Conservation (phyloP, 2,113 vertebrate species). For the Hydropotes inermis region DNA sequence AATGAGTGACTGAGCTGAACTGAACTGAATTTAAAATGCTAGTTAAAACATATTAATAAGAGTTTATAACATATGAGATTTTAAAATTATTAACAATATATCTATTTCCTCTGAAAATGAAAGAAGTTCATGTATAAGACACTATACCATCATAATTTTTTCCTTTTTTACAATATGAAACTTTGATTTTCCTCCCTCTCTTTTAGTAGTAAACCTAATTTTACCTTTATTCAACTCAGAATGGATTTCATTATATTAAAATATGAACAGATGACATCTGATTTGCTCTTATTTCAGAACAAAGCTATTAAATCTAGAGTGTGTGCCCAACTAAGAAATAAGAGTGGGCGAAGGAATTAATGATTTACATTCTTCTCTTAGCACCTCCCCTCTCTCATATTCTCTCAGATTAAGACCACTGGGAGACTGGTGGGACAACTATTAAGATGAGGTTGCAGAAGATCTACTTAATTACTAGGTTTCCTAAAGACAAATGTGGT, state of each 20-base stretch:
- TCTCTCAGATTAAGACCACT: background rate
- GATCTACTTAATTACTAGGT: background rate
- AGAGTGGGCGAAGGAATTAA: background rate
- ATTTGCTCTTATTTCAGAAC: background rate
- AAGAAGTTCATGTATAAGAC: background rate
- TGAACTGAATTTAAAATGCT: background rate
- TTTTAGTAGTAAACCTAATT: background rate
- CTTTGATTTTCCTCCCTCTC: background rate
- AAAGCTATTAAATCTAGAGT: background rate
- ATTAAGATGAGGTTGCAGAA: background rate
- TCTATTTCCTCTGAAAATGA: background rate
- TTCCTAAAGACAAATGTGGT: background rate
- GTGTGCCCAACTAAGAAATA: background rate
- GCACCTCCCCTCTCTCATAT: background rate
- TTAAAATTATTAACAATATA: background rate
- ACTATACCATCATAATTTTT: background rate
- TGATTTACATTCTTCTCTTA: background rate
- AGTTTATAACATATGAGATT: background rate
- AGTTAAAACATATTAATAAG: background rate
- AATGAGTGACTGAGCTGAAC: no score
- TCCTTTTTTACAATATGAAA: background rate
- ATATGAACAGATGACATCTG: background rate
- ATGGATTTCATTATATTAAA: background rate
- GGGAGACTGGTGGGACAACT: background rate
- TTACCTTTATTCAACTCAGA: background rate